Evolutionary conservation across 2,113 vertebrate species (phyloP), one percentile per base, ranked within the genome.

Genomic region (Albula goreensis): DNA sequence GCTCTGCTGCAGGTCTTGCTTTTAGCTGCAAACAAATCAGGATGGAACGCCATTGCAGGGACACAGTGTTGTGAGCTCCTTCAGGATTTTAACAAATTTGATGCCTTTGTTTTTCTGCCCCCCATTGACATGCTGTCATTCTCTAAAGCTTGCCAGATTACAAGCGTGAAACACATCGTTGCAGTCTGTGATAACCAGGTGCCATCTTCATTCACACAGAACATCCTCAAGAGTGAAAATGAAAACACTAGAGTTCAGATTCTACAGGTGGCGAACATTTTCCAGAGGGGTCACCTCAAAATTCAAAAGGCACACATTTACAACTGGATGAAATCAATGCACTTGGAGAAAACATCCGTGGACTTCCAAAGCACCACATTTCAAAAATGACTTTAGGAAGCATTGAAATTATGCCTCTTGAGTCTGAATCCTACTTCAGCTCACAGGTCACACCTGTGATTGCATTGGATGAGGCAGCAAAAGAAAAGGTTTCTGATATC

Each of bases 251-350:
- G 87, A 50, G 89, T 97, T 53, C 95, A 96, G 79, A 79, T 87
- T 53, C 70, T 97, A 3, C 78, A 93, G 0, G 85, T 95, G 83
- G 77, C 81, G 22, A 82, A 86, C 78, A 80, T 96, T 90, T 96
- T 98, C 56, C 96, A 95, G 88, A 96, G 92, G 89, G 93, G 94
- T 5, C 85, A 88, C 90, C 90, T 97, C 49, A 95, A 92, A 86
- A 87, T 80, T 84, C 31, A 92, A 7, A 94, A 90, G 78, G 89
- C 86, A 78, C 82, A 86, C 0, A 66, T 97, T 57, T 89, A 80
- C 2, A 82, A 88, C 0, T 98, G 97, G 96, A 85, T 97, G 11
- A 86, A 74, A 77, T 94, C 95, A 63, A 89, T 97, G 74, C 88
- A 93, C 15, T 89, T 92, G 83, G 91, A 93, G 74, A 50, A 2